Conservation (phyloP, 2,113 vertebrate genomes). For the Gallinago paraguaiae region DNA sequence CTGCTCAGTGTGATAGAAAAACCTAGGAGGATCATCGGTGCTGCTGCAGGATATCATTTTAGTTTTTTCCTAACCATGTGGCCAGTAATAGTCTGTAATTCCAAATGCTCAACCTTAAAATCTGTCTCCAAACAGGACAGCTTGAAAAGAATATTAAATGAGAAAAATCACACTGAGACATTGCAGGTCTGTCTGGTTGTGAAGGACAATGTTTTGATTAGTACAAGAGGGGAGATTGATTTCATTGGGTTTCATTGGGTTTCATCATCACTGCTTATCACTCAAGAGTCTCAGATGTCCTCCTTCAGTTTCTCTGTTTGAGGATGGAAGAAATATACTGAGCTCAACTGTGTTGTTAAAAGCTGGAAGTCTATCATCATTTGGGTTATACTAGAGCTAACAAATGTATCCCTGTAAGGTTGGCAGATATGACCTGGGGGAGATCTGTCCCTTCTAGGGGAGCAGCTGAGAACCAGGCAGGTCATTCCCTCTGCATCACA, state of each 20-base stretch:
- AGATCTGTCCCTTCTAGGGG: not conserved
- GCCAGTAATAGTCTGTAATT: not conserved
- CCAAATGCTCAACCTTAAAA: not conserved
- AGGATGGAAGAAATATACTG: not conserved
- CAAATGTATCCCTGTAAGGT: not conserved
- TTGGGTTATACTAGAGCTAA: not conserved
- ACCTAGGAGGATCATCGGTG: not conserved
- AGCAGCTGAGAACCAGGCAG: not conserved
- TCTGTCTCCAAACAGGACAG: not conserved
- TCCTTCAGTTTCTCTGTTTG: not conserved
- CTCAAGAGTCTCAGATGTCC: not conserved
- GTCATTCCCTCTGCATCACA: not conserved
- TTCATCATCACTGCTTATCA: not conserved
- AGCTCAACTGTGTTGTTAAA: not conserved
- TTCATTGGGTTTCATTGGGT: not conserved
- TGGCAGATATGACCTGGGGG: not conserved
- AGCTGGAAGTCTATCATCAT: not conserved
- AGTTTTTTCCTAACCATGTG: not conserved
- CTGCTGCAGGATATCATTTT: not conserved
- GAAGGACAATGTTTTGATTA: conserved; percentile 21
- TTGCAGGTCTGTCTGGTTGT: not conserved
- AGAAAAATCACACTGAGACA: not conserved
- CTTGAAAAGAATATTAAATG: not conserved
- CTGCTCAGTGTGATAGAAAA: not conserved
- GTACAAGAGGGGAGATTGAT: not conserved